phyloP scores from a whole-genome alignment of 2,888 invertebrate species.

The Ormyrus thymus region DNA sequence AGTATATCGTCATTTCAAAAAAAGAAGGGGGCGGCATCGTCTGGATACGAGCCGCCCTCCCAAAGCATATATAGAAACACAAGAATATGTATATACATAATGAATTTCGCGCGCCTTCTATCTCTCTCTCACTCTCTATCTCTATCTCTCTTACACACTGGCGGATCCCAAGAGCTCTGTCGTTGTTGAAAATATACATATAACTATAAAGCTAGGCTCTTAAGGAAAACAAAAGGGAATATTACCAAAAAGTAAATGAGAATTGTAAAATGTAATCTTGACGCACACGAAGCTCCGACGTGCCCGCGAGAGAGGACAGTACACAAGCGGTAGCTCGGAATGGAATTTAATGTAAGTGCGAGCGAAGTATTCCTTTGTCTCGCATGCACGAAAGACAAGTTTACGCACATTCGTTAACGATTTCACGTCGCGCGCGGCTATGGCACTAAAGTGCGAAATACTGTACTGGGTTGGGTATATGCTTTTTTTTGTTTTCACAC shows the following conservation, averaged over 20 bases:
- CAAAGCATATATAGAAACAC: too few species aligned
- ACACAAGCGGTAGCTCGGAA: not conserved
- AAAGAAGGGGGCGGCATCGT: not conserved
- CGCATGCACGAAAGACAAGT: not conserved
- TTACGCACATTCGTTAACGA: slow-evolving; percentile 29
- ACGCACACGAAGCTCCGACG: slow-evolving; percentile 22
- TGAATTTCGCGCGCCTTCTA: slow-evolving; percentile 41
- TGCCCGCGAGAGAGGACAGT: slow-evolving; percentile 15
- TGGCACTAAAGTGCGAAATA: slow-evolving; percentile 30
- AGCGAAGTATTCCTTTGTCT: not conserved
- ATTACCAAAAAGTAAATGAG: not conserved
- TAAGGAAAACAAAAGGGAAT: not conserved
- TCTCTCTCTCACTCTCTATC: slow-evolving; percentile 34
- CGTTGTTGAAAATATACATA: slow-evolving; percentile 31
- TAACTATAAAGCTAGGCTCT: slow-evolving; percentile 18
- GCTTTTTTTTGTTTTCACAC: too few species aligned
- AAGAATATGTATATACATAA: not conserved
- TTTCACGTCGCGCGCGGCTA: not conserved
- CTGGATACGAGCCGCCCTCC: too few species aligned
- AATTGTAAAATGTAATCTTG: slow-evolving; percentile 13
- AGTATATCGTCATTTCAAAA: not conserved
- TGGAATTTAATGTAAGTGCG: not conserved
- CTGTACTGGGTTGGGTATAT: not conserved
- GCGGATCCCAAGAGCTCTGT: slow-evolving; percentile 23
- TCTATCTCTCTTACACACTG: slow-evolving; percentile 29